Base-by-base conservation (phyloP, 1,140 invertebrate species). In the Meloidogyne hapla region DNA sequence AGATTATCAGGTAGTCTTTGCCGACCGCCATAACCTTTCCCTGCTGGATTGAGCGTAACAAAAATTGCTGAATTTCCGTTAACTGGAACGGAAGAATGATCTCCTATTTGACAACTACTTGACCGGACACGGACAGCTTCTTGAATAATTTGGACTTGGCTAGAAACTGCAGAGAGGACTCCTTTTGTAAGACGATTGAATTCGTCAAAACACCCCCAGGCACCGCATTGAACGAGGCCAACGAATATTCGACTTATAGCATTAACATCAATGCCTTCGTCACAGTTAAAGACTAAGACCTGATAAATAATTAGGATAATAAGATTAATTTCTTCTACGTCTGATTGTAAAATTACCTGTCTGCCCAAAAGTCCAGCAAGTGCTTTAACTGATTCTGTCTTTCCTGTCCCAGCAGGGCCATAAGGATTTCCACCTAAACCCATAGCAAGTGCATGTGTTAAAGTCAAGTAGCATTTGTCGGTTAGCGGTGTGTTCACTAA, bases 11-110 rank as follows among this genome's bases (percentile, higher is more conserved):
- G 97, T 72, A 99, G 88, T 89, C 98, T 98, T 65, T 96, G 98
- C 77, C 97, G 91, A 26, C 96, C 97, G 64, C 96, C 96, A 88
- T 99, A 99, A 12, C 95, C 96, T 63, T 82, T 85, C 12, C 86
- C 84, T 33, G 83, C 85, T 76, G 97, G 97, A 91, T 99, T 99
- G 94, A 99, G 98, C 0, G 97, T 99, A 45, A 99, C 98, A 88
- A 99, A 99, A 76, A 99, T 96, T 0, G 96, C 97, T 93, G 98
- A 98, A 86, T 99, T 95, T 21, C 93, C 91, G n/a, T 95, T 96
- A 0, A 99, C 84, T 10, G 69, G 66, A 9, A 87, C 84, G 40
- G 63, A 61, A 15, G 28, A 28, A 42, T 71, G 38, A 18, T 69
- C 75, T 2, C 76, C 76, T 45, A 83, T 56, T 45, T 75, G 69